These are phyloP conservation scores for Tetramorium alpestre DNA, from an alignment of 1,140 invertebrate species.

Conservation along the genomic window DNA sequence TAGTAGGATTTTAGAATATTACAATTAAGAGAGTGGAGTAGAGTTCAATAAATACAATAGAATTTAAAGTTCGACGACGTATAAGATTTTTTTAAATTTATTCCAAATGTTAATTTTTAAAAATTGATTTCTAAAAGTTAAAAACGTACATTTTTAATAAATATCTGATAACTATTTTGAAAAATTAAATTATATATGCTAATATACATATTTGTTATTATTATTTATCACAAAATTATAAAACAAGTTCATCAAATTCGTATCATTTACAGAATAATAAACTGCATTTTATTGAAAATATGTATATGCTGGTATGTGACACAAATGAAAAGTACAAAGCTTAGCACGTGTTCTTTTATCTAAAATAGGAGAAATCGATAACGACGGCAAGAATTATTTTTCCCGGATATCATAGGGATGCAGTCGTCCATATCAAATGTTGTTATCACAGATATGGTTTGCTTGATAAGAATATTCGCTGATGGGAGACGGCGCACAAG, in stretches of 20 bases:
- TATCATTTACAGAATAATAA: background rate
- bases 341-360: background rate
- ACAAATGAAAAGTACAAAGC: background rate
- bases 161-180: background rate
- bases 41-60: no score
- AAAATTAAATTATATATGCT: background rate
- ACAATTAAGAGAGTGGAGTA: background rate
- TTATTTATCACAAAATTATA: background rate
- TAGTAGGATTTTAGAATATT: background rate
- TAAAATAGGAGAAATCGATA: background rate
- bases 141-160: background rate
- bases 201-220: background rate
- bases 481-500: conserved; percentile 49
- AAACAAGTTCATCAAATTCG: background rate
- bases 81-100: background rate
- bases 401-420: background rate
- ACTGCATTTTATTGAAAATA: background rate
- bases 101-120: background rate
- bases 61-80: background rate
- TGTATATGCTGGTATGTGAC: background rate
- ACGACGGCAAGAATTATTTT: background rate
- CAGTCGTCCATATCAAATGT: background rate
- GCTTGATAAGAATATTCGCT: background rate
- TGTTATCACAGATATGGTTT: conserved; percentile 37
- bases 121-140: background rate